These are phyloP conservation scores for Pyxicephalus adspersus DNA, from an alignment of 2,113 vertebrate species.

Conservation along the genomic window DNA sequence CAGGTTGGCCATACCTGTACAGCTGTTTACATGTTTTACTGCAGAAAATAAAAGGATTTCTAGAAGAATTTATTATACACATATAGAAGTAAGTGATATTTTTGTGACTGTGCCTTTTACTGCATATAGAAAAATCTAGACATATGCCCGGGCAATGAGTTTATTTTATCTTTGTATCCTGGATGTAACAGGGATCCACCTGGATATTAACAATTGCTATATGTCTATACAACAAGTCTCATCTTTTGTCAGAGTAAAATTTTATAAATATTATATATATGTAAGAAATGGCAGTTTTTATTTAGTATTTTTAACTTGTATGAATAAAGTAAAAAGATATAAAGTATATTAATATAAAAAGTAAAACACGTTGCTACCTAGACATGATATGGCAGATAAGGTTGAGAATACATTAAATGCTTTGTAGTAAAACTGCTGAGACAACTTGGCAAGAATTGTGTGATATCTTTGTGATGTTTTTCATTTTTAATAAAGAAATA, in stretches of 20 bases:
- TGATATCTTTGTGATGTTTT: too few relatives aligned
- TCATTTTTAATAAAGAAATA: too few relatives aligned
- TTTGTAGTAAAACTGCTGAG: too few relatives aligned
- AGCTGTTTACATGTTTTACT: not conserved
- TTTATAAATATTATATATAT: not conserved
- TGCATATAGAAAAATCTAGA: not conserved
- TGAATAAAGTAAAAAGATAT: too few relatives aligned
- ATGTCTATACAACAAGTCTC: not conserved
- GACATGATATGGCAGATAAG: too few relatives aligned
- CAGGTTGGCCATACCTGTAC: not conserved
- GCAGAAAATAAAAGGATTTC: not conserved
- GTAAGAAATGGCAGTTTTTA: too few relatives aligned
- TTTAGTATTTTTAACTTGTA: too few relatives aligned
- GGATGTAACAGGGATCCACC: not conserved
- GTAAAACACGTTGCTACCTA: too few relatives aligned
- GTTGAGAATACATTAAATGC: too few relatives aligned
- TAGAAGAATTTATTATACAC: constrained; percentile 3
- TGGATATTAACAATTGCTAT: not conserved
- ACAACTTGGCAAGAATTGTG: too few relatives aligned
- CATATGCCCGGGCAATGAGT: not conserved
- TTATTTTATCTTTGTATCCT: not conserved
- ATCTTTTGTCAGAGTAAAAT: not conserved
- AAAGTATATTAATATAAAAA: too few relatives aligned
- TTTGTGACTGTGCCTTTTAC: constrained; percentile 32
- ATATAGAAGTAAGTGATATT: not conserved